phyloP scores from a whole-genome alignment of 2,888 invertebrate genomes.

The Polymixis lichenea region DNA sequence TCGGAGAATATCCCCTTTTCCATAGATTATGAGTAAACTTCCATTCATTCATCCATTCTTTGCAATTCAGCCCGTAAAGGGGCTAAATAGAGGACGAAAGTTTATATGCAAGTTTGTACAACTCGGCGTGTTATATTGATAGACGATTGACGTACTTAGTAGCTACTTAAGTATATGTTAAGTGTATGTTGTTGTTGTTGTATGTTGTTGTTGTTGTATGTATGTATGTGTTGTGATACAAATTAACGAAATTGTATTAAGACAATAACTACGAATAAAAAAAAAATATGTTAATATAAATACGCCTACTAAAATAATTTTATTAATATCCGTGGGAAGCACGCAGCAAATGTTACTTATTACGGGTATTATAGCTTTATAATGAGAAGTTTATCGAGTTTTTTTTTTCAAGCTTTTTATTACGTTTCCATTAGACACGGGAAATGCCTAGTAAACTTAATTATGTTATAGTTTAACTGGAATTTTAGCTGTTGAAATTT shows the following conservation, averaged over 20 bases:
- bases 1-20: too few species aligned
- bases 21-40: too few species aligned
- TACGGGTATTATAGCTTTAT: conserved; percentile 17
- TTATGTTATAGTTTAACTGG: not conserved
- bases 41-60: too few species aligned
- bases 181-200: too few species aligned
- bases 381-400: conserved; percentile 20
- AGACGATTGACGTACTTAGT: not conserved
- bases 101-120: not conserved
- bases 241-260: too few species aligned
- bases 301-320: conserved; percentile 14
- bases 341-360: not conserved
- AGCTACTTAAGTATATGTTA: not conserved
- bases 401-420: conserved; percentile 1
- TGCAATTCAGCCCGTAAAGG: too few species aligned
- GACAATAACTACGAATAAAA: too few species aligned
- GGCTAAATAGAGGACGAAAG: not conserved
- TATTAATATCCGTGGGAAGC: conserved; percentile 34
- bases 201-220: too few species aligned
- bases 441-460: conserved; percentile 1
- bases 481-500: not conserved
- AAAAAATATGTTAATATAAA: too few species aligned
- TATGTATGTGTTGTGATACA: too few species aligned
- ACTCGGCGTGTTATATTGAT: not conserved
- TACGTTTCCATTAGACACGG: conserved; percentile 5